These are phyloP conservation scores for Blera fallax DNA, from an alignment of 2,888 invertebrate species.

Conservation along the genomic window DNA sequence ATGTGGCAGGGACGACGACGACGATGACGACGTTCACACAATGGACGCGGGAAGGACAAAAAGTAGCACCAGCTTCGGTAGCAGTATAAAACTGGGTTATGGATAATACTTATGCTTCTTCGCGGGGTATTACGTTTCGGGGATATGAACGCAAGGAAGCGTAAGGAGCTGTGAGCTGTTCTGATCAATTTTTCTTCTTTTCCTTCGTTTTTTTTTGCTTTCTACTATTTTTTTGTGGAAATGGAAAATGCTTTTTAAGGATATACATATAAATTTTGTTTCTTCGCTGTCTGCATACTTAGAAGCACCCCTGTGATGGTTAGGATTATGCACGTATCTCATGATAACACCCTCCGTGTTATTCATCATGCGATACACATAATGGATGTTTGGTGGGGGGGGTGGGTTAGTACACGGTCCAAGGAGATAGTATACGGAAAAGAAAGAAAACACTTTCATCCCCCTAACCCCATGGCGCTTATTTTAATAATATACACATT, in stretches of 20 bases:
- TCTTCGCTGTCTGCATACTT: constrained; percentile 60
- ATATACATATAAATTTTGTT: constrained; percentile 61
- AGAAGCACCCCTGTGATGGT: constrained; percentile 53
- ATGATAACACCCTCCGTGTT: constrained; percentile 72
- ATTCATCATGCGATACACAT: constrained; percentile 71
- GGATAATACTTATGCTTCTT: constrained; percentile 62
- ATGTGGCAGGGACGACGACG: constrained; percentile 72
- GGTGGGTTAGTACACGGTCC: constrained; percentile 13
- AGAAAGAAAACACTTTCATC: constrained; percentile 39
- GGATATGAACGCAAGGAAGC: constrained; percentile 55
- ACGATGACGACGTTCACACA: constrained; percentile 63
- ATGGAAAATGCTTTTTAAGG: constrained; percentile 64
- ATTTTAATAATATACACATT: constrained; percentile 66
- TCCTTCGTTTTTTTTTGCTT: constrained; percentile 14
- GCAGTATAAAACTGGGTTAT: constrained; percentile 69
- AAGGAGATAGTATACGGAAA: neutral
- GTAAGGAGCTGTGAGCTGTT: constrained; percentile 54
- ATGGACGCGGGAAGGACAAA: constrained; percentile 45
- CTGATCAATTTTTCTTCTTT: constrained; percentile 66
- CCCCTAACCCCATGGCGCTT: constrained; percentile 56
- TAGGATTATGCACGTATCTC: constrained; percentile 72
- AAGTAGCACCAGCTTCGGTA: constrained; percentile 31
- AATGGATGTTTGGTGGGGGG: constrained; percentile 50
- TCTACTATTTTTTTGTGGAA: constrained; percentile 45
- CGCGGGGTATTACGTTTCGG: constrained; percentile 59